Evolutionary conservation across 2,113 vertebrate species (phyloP), one percentile per base, ranked within the genome.

Genomic region (Butorides virescens): DNA sequence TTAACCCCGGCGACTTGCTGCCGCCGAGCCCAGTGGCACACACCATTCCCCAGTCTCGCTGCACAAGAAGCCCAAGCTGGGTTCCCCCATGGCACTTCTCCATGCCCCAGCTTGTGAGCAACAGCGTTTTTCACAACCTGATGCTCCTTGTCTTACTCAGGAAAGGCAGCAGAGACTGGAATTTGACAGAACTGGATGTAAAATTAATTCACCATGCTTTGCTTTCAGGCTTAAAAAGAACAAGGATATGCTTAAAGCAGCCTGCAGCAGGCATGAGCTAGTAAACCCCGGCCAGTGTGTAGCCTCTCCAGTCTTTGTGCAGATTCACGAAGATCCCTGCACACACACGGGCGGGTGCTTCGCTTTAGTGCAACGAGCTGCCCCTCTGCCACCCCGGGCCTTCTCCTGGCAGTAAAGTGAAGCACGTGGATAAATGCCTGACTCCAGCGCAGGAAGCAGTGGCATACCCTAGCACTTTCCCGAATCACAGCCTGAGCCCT

Each of bases 281-380:
- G 44, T 15, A 23, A 32, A 12, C 8, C 49, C 56, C 0, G 0
- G 5, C 47, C 62, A 25, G 39, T 2, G 47, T 5, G 52, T 30
- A 84, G 61, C 58, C 23, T 55, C 70, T 68, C 5, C 2, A 5
- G 4, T 7, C 58, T 22, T 10, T 5, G 46, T 66, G 79, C 72
- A 86, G 58, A 1, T 25, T 34, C 58, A 13, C 68, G 3, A 22
- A 61, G 50, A 20, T 32, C 15, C 9, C 2, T 22, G 0, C 20
- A 7, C 19, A 7, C 4, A 5, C 2, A 0, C 27, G 0, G 0
- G 30, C 65, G 25, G 70, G 23, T 22, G 47, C 47, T 75, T 55
- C 8, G 9, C 89, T 17, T 10, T 1, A 26, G 55, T 55, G 79
- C 68, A 5, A 5, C 12, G 10, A 29, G 46, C 80, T 13, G 52